Conservation (phyloP, 1,140 invertebrate species). For the Amyelois transitella region DNA sequence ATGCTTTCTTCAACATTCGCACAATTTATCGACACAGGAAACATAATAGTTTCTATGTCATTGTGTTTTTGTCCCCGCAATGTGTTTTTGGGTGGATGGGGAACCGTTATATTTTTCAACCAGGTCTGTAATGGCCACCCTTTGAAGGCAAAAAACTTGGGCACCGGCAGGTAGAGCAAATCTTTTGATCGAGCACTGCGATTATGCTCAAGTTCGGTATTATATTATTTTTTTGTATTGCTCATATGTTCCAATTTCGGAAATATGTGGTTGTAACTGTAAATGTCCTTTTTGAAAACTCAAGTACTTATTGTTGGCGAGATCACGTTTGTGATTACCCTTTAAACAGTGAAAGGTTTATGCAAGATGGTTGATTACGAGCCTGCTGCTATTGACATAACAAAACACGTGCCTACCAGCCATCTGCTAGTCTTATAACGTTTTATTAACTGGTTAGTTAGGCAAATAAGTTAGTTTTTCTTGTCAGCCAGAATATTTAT, state of each 20-base stretch:
- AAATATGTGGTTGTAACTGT: slow-evolving; percentile 23
- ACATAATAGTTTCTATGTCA: slow-evolving; percentile 57
- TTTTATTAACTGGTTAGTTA: too few species aligned
- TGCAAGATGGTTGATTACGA: slow-evolving; percentile 15
- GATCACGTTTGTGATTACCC: background rate
- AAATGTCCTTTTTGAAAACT: slow-evolving; percentile 14
- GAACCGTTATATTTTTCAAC: slow-evolving; percentile 65
- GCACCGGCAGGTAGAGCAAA: slow-evolving; percentile 61
- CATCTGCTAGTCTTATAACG: background rate
- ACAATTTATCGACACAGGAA: slow-evolving; percentile 42
- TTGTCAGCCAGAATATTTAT: too few species aligned
- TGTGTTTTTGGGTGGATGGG: slow-evolving; percentile 53
- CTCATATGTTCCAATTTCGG: slow-evolving; percentile 36
- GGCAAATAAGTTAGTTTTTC: too few species aligned
- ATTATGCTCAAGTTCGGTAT: slow-evolving; percentile 45
- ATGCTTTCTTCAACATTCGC: slow-evolving; percentile 17
- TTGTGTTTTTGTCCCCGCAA: slow-evolving; percentile 63
- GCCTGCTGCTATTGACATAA: slow-evolving; percentile 15
- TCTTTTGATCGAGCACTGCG: slow-evolving; percentile 45
- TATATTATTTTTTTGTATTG: slow-evolving; percentile 41
- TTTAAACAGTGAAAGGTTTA: background rate
- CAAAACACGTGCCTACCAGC: background rate
- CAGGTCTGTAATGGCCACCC: slow-evolving; percentile 53
- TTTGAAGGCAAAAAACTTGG: slow-evolving; percentile 55
- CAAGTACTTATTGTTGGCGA: background rate